Evolutionary conservation across 2,797 vertebrate genomes (phyloP).

Genomic region (Pteronotus mesoamericanus): DNA sequence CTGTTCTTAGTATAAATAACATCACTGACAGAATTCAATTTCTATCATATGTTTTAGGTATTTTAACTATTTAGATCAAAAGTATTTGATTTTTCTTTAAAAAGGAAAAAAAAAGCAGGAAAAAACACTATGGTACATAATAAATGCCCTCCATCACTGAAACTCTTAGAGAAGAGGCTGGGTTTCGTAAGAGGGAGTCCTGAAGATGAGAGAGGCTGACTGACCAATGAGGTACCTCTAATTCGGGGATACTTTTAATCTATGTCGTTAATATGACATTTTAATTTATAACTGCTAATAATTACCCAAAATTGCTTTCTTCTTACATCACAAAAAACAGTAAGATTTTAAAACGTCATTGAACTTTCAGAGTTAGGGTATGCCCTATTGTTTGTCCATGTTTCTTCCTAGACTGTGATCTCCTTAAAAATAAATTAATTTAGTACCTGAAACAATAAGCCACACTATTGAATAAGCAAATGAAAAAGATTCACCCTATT

Average conservation of each 20-base stretch:
- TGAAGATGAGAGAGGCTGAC: neutral
- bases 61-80: constrained; percentile 53
- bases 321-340: neutral
- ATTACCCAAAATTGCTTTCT: neutral
- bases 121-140: neutral
- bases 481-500: constrained; percentile 7
- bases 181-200: neutral
- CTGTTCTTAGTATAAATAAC: constrained; percentile 29
- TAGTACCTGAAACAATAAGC: neutral
- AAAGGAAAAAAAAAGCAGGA: constrained; percentile 1
- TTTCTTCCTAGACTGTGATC: constrained; percentile 21
- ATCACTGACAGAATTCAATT: constrained; percentile 23
- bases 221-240: neutral
- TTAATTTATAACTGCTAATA: neutral
- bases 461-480: constrained; percentile 33
- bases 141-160: neutral
- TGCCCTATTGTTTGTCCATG: neutral
- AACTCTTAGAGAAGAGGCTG: neutral
- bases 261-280: constrained; percentile 20
- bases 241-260: neutral
- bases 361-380: constrained; percentile 12
- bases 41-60: constrained; percentile 26
- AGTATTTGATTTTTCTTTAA: neutral
- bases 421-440: constrained; percentile 28
- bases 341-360: constrained; percentile 1